phyloP scores from a whole-genome alignment of 1,140 invertebrate genomes.

The Adoxophyes honmai region DNA sequence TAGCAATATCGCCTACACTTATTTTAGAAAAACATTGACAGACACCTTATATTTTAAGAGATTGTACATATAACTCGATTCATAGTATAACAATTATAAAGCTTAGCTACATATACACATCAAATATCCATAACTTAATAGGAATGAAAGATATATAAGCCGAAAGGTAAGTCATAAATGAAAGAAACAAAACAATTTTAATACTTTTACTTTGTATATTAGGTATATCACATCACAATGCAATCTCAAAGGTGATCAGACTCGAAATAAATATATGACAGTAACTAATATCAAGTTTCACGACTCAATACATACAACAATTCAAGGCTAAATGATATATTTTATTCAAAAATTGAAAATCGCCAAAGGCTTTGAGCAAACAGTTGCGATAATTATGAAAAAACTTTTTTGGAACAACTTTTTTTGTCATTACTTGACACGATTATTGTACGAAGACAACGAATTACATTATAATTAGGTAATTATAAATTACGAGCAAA shows the following conservation, averaged over 20 bases:
- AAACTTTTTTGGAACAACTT: conserved; percentile 31
- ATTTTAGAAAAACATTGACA: conserved; percentile 50
- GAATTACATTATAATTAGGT: conserved; percentile 23
- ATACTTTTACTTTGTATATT: conserved; percentile 65
- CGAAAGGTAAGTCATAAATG: conserved; percentile 31
- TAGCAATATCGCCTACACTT: conserved; percentile 36
- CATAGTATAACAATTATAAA: conserved; percentile 46
- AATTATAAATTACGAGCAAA: conserved; percentile 42
- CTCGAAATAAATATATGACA: conserved; percentile 26
- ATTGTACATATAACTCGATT: conserved; percentile 26
- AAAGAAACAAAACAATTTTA: conserved; percentile 50
- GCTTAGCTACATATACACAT: conserved; percentile 50
- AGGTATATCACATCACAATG: conserved; percentile 64
- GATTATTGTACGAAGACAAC: conserved; percentile 40
- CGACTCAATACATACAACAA: not conserved
- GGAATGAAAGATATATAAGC: conserved; percentile 24
- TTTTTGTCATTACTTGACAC: conserved; percentile 59
- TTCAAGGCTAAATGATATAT: conserved; percentile 6
- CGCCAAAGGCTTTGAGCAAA: conserved; percentile 53
- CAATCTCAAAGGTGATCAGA: conserved; percentile 56
- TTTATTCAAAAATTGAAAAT: not conserved
- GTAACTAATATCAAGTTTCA: conserved; percentile 1
- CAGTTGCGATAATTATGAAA: conserved; percentile 52
- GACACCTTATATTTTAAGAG: conserved; percentile 42
- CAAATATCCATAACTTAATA: conserved; percentile 34